These are phyloP conservation scores for Oxytorus armatus DNA, from an alignment of 2,888 invertebrate genomes.

Conservation along the genomic window DNA sequence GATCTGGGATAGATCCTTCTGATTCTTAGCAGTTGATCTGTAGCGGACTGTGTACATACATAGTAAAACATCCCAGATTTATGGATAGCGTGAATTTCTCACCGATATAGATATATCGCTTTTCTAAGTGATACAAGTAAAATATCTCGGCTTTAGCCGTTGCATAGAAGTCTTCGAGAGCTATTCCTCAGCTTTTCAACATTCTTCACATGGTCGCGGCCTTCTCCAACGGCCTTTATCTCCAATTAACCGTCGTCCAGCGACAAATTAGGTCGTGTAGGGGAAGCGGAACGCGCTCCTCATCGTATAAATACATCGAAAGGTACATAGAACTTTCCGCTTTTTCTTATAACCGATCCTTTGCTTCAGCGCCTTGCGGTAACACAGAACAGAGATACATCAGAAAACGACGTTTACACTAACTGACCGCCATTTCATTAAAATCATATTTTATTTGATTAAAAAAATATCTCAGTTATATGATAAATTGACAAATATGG, in stretches of 20 bases:
- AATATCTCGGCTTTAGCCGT: background rate
- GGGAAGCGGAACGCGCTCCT: constrained; percentile 26
- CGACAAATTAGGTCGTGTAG: constrained; percentile 78
- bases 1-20: background rate
- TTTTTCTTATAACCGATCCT: constrained; percentile 23
- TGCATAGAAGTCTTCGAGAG: constrained; percentile 15
- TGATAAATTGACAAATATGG: too few species aligned
- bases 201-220: constrained; percentile 30
- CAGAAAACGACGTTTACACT: too few species aligned
- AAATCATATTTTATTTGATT: too few species aligned
- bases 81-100: background rate
- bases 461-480: too few species aligned
- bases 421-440: too few species aligned
- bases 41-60: background rate
- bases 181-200: constrained; percentile 26
- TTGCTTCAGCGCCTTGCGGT: too few species aligned
- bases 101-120: constrained; percentile 10
- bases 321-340: background rate
- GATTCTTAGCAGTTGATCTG: background rate
- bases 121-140: constrained; percentile 7
- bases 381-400: too few species aligned
- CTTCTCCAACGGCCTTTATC: constrained; percentile 70
- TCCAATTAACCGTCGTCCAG: constrained; percentile 76
- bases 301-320: constrained; percentile 46
- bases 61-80: background rate